Evolutionary conservation across 1,140 invertebrate genomes (phyloP), one percentile per base, ranked within the genome.

Genomic region (Amyelois transitella): DNA sequence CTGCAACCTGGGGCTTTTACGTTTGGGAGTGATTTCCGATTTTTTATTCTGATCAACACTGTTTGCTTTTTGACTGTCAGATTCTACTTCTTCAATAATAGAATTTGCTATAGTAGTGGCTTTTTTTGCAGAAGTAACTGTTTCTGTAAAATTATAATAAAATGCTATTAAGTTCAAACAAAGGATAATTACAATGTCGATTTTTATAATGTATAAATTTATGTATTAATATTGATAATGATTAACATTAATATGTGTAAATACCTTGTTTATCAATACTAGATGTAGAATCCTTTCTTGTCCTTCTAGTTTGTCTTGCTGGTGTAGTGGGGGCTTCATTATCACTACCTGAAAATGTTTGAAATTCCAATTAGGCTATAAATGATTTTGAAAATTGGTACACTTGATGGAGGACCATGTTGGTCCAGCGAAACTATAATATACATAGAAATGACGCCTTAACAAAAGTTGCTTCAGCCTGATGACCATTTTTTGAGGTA

Each of bases 251-350:
- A 24, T 5, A 3, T 24, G 3, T 14, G 2, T 14, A 24, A 32
- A 55, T 63, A 84, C 80, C 80, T 65, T 55, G 53, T 58, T 77
- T 77, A 50, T 86, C 81, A 56, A 82, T 47, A 61, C 72, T 85
- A 7, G 81, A 75, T 44, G 74, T 58, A 21, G 81, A 86, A 58
- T 82, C 75, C 60, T 76, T 85, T 51, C 83, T 69, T n/a, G 73
- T 81, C 58, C 75, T 73, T 57, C 80, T 65, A 25, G 75, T 77
- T 59, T 69, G 66, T 59, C 74, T 77, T 5, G 57, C 58, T 38
- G 83, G 81, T 51, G 83, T 86, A 7, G 65, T n/a, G 6, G 71
- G 51, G 17, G 64, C 48, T 72, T 86, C 83, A 59, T 51, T 74
- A 44, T 86, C 83, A 71, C 80, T 85, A 19, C 78, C 83, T 86